Base-by-base conservation (phyloP, 2,888 invertebrate genomes). In the Hirudinaria manillensis region DNA sequence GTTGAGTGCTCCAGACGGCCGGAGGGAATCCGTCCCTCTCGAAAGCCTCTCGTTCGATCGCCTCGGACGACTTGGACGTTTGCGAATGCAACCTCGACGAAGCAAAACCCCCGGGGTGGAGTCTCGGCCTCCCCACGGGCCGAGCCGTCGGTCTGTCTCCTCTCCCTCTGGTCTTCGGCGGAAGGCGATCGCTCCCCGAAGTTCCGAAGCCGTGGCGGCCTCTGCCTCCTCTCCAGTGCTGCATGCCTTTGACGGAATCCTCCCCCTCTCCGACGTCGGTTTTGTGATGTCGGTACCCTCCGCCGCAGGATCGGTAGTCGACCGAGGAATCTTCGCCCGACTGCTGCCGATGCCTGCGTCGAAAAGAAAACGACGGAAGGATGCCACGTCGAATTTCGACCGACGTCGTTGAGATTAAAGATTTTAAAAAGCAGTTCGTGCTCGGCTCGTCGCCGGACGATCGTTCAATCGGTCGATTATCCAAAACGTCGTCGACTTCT, bases 91-190 rank as follows among this genome's bases (percentile, higher is more conserved):
- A 38, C 13, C 73, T 24, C 10, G 73, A 73, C 4, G 73, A 51
- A 34, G 65, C 61, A 65, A 56, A 73, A 24, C 73, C 73, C 3
- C 73, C 73, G 7, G 73, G 73, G n/a, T 73, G 73, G 4, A 73
- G 65, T 45, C 73, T 27, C 3, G 73, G 73, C 32, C 73, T 32
- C 3, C 73, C 73, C 13, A 73, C 73, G 3, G 73, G 73, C 34
- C 73, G 56, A 21, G 73, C 24, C n/a, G 65, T 73, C 38, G 36
- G 65, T 34, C 73, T 29, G 32, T 73, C 73, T 27, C 73, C 73
- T 24, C 73, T 61, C 16, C 73, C 73, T 34, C 73, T 32, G 38
- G 55, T 21, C 36, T 65, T 73, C 10, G 65, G 19, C 7, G 72
- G 72, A 21, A 56, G 45, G 16, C 45, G 10, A 45, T 24, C 34